A percentile compares a stretch with the other conserved stretches of the same genome.
Evolutionary conservation across 2,888 invertebrate genomes (phyloP).

Genomic region (Drosophila bunnanda): DNA sequence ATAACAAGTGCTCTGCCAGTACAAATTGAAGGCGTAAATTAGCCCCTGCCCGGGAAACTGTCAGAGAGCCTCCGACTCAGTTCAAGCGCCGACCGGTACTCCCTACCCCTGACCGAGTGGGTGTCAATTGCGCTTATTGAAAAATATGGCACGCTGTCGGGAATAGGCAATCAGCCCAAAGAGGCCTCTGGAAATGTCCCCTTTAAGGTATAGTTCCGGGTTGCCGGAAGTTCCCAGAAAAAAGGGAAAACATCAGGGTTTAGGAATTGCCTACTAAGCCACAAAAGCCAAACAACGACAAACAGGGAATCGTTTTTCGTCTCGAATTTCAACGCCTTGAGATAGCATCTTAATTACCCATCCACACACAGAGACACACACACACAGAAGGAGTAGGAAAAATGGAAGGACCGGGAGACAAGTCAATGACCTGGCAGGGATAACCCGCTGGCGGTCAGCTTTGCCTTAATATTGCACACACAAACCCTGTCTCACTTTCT

Average conservation of each 20-base stretch:
- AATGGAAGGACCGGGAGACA: conserved; percentile 19
- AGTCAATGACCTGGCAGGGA: conserved; percentile 40
- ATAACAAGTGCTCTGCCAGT: conserved; percentile 62
- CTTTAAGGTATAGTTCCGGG: conserved; percentile 40
- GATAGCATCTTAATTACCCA: conserved; percentile 72
- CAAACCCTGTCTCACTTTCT: conserved; percentile 33
- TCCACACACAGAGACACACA: conserved; percentile 25
- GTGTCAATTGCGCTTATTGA: conserved; percentile 68
- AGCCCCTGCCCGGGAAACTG: conserved; percentile 36
- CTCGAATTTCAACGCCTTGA: conserved; percentile 59
- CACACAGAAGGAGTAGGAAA: neutral
- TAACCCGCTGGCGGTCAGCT: conserved; percentile 33
- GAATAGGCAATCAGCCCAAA: conserved; percentile 33
- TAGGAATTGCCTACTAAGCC: conserved; percentile 28
- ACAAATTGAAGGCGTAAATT: conserved; percentile 72
- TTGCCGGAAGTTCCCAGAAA: conserved; percentile 15
- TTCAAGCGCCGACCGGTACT: conserved; percentile 5
- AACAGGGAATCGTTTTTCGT: conserved; percentile 37
- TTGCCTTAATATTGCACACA: conserved; percentile 52
- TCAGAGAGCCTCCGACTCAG: conserved; percentile 14
- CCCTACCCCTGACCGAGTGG: conserved; percentile 31
- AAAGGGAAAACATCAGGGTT: conserved; percentile 2
- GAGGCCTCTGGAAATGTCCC: conserved; percentile 11
- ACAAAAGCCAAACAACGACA: conserved; percentile 28
- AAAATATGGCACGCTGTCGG: conserved; percentile 52